phyloP scores from a whole-genome alignment of 2,113 vertebrate genomes.

The Malaclemys terrapin region DNA sequence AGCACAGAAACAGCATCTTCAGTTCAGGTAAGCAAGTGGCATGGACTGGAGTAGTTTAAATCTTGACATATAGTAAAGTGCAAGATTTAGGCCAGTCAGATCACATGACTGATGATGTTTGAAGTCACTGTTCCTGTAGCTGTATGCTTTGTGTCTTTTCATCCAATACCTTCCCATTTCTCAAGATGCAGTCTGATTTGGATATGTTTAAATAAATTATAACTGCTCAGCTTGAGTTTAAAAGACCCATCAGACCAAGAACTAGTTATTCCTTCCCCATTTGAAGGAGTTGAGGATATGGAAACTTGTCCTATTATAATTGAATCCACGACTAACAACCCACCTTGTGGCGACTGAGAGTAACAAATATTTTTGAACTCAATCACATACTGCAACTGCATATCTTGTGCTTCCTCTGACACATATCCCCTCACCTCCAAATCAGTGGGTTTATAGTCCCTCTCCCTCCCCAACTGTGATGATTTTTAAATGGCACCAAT shows the following conservation, averaged over 20 bases:
- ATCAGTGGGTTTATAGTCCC: not conserved
- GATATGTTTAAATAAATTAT: not conserved
- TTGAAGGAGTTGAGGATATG: not conserved
- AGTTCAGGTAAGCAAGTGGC: not conserved
- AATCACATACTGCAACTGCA: not conserved
- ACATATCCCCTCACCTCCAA: not conserved
- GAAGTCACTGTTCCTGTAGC: not conserved
- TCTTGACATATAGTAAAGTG: not conserved
- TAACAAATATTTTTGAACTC: not conserved
- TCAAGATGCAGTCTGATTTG: not conserved
- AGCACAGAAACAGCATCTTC: not conserved
- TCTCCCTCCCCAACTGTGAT: not conserved
- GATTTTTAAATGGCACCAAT: not conserved
- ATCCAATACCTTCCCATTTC: not conserved
- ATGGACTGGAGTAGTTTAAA: not conserved
- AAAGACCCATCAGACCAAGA: not conserved
- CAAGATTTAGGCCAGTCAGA: not conserved
- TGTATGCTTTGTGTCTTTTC: not conserved
- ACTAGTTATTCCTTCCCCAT: not conserved
- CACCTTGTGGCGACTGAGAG: not conserved
- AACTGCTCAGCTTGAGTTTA: not conserved
- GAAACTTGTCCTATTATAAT: not conserved
- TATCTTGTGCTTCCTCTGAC: not conserved
- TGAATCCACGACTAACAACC: not conserved
- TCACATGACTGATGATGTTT: not conserved